Conservation (phyloP, 2,888 invertebrate species). For the Drosophila mettleri region DNA sequence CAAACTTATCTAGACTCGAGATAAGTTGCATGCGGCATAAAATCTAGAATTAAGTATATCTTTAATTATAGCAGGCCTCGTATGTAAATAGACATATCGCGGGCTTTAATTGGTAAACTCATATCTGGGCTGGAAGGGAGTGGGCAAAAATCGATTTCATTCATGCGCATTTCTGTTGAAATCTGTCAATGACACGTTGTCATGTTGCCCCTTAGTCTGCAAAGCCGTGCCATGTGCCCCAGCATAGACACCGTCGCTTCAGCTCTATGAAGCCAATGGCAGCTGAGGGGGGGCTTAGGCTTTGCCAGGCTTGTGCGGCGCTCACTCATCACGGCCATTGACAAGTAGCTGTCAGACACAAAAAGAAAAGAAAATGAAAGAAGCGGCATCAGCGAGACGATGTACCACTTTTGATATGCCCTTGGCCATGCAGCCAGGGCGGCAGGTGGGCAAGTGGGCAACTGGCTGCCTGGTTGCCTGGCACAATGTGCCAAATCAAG, state of each 20-base stretch:
- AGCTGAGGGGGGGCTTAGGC: neutral
- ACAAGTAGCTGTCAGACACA: slow-evolving; percentile 76
- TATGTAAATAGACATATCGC: neutral
- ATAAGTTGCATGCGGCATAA: slow-evolving; percentile 4
- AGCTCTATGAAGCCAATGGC: slow-evolving; percentile 15
- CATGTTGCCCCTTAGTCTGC: slow-evolving; percentile 32
- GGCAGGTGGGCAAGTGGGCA: slow-evolving; percentile 5
- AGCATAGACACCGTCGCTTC: slow-evolving; percentile 22
- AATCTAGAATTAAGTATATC: slow-evolving; percentile 2
- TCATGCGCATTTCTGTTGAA: slow-evolving; percentile 74
- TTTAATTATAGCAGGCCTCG: slow-evolving; percentile 2
- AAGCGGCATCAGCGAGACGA: slow-evolving; percentile 48
- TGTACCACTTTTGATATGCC: slow-evolving; percentile 70
- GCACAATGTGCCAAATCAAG: slow-evolving; percentile 77
- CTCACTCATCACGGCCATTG: slow-evolving; percentile 75
- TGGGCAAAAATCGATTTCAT: slow-evolving; percentile 72
- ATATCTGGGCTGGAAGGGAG: neutral
- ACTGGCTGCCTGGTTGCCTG: neutral
- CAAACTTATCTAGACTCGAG: slow-evolving; percentile 22
- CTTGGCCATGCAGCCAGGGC: slow-evolving; percentile 43
- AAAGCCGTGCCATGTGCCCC: slow-evolving; percentile 7
- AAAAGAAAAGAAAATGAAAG: slow-evolving; percentile 24
- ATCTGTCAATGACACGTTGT: slow-evolving; percentile 75
- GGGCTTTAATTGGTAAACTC: slow-evolving; percentile 2
- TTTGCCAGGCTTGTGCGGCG: slow-evolving; percentile 37